These are phyloP conservation scores for Brachionus asplanchnoidis DNA, from an alignment of 1,140 invertebrate genomes.

Conservation along the genomic window DNA sequence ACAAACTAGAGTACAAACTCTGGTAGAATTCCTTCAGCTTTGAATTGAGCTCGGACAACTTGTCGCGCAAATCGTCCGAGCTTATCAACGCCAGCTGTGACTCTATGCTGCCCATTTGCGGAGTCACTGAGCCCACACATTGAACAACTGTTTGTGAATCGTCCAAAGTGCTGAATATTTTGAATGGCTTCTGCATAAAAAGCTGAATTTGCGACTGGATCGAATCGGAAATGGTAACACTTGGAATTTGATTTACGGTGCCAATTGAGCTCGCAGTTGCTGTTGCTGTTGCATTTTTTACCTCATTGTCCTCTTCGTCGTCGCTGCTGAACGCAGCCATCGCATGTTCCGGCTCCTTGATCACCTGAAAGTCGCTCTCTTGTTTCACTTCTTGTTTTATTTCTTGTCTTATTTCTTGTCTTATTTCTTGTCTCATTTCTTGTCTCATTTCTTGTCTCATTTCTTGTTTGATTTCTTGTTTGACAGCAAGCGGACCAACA, in stretches of 20 bases:
- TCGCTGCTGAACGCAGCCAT: constrained; percentile 1
- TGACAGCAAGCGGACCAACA: neutral
- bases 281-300: neutral
- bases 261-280: no score
- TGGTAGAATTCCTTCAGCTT: constrained; percentile 1
- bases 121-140: neutral
- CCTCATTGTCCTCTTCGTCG: constrained; percentile 4
- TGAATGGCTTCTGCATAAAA: constrained; percentile 38
- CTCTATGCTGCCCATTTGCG: neutral
- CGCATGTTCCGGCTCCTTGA: neutral
- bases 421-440: no score
- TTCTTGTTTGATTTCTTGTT: neutral
- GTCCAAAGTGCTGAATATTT: constrained; percentile 22
- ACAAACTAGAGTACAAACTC: constrained; percentile 1
- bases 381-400: neutral
- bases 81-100: neutral
- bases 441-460: neutral
- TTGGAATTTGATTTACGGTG: neutral
- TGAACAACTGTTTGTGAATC: neutral
- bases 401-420: no score
- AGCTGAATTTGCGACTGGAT: constrained; percentile 25
- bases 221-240: neutral
- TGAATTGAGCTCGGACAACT: constrained; percentile 15
- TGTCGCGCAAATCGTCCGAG: constrained; percentile 32
- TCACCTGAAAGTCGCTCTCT: neutral